Evolutionary conservation across 2,888 invertebrate genomes (phyloP).

Genomic region (Stegophylla sp.): DNA sequence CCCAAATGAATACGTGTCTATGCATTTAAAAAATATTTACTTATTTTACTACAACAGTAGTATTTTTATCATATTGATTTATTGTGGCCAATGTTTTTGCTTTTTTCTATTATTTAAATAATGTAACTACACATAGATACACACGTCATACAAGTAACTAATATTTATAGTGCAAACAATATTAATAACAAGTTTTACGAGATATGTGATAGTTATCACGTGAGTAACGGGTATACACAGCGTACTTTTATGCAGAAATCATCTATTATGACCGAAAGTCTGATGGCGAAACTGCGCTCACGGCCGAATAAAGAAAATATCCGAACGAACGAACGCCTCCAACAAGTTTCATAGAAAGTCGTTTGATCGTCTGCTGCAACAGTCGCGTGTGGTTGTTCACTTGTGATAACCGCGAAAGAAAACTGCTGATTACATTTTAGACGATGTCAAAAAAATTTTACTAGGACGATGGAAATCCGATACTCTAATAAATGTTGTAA

Average conservation of each 20-base stretch:
- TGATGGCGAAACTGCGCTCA: conserved; percentile 47
- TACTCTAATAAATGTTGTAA: too few species aligned
- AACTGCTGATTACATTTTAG: background rate
- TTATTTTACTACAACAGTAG: background rate
- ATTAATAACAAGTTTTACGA: conserved; percentile 32
- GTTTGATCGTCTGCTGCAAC: conserved; percentile 33
- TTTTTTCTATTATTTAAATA: background rate
- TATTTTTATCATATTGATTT: background rate
- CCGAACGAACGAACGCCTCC: background rate
- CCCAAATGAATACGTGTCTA: background rate
- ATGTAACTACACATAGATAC: background rate
- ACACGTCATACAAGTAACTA: background rate
- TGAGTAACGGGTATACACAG: background rate
- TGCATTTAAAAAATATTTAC: background rate
- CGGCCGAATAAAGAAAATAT: conserved; percentile 43
- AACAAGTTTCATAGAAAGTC: conserved; percentile 48
- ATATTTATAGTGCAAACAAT: conserved; percentile 22
- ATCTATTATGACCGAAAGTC: conserved; percentile 40
- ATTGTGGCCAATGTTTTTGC: background rate
- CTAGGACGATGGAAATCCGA: too few species aligned
- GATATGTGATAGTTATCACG: background rate
- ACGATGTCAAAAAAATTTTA: too few species aligned
- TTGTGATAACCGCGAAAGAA: conserved; percentile 19
- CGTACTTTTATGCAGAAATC: conserved; percentile 27
- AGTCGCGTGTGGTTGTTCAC: background rate